These are phyloP conservation scores for Mastomys coucha DNA, from an alignment of 2,113 vertebrate genomes.

Conservation along the genomic window DNA sequence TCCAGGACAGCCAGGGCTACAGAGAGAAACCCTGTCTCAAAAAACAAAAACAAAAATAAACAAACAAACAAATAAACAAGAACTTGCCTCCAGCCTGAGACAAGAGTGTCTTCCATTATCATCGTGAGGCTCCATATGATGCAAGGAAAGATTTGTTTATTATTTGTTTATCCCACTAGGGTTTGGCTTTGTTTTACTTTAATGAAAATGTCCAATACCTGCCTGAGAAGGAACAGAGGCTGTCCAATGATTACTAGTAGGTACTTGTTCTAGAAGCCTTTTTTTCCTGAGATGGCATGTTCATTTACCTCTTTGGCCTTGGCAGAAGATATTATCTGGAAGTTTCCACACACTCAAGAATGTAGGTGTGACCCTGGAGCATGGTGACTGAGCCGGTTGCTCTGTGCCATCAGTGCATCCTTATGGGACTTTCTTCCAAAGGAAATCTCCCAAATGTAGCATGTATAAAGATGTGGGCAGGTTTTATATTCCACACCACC, in stretches of 20 bases:
- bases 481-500: background rate
- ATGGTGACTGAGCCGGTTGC: rapidly evolving
- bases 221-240: background rate
- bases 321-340: background rate
- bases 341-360: background rate
- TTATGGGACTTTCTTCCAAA: background rate
- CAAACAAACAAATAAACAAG: too few species aligned
- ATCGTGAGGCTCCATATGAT: rapidly evolving
- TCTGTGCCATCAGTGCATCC: background rate
- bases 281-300: background rate
- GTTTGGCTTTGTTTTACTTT: background rate
- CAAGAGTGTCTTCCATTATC: background rate
- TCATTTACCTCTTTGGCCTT: background rate
- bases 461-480: background rate
- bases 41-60: too few species aligned
- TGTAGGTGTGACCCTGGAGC: rapidly evolving
- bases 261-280: constrained; percentile 40
- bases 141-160: background rate
- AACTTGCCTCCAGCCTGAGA: background rate
- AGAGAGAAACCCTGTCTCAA: too few species aligned
- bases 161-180: background rate
- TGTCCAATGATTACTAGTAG: background rate
- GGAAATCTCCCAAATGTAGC: background rate
- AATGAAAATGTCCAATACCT: background rate
- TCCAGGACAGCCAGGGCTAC: too few species aligned